These are phyloP conservation scores for Lepilemur ruficaudatus DNA, from an alignment of 2,797 vertebrate genomes.

Conservation along the genomic window DNA sequence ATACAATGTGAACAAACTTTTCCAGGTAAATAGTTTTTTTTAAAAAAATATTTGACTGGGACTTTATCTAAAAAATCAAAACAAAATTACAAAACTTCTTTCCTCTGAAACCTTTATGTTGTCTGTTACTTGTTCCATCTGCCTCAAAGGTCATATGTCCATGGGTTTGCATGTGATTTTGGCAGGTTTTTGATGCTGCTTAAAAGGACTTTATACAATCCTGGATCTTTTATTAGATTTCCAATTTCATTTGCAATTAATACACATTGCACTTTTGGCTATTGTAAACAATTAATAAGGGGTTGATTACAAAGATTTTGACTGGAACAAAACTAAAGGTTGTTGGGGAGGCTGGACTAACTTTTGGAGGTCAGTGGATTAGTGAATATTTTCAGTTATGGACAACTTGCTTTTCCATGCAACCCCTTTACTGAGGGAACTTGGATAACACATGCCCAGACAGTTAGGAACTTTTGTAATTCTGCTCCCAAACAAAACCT, in stretches of 20 bases:
- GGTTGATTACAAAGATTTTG: background rate
- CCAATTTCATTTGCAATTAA: background rate
- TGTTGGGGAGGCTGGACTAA: background rate
- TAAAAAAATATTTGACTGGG: background rate
- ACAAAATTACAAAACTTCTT: background rate
- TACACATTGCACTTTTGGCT: background rate
- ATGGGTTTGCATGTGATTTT: background rate
- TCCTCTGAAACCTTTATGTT: background rate
- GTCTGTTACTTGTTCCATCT: background rate
- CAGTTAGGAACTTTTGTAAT: background rate
- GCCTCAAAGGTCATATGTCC: background rate
- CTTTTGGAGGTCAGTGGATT: conserved; percentile 21
- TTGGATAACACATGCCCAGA: background rate
- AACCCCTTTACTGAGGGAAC: background rate
- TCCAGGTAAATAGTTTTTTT: background rate
- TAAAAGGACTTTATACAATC: background rate
- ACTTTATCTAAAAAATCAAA: conserved; percentile 2
- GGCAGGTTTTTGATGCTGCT: background rate
- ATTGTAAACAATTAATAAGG: background rate
- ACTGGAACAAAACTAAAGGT: background rate
- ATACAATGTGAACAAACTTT: background rate
- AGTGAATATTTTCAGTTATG: background rate
- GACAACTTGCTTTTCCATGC: background rate
- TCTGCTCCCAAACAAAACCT: background rate
- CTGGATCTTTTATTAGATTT: background rate